Evolutionary conservation across 1,140 invertebrate genomes (phyloP).

Genomic region (Nasonia longicornis): DNA sequence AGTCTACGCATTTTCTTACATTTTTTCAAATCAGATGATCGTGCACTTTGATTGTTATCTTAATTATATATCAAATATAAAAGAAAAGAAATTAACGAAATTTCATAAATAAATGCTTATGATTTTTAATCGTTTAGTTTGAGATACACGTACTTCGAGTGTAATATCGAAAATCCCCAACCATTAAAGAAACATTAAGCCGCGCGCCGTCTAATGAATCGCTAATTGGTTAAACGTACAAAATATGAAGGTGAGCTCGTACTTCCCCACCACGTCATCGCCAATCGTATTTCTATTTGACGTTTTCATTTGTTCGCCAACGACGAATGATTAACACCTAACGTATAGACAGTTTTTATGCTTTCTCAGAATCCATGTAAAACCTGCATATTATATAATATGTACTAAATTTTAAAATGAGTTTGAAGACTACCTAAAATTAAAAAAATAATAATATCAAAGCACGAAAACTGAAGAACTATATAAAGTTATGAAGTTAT

Average conservation of each 20-base stretch:
- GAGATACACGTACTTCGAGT: neutral
- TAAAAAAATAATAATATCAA: too few relatives aligned
- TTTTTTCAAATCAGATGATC: neutral
- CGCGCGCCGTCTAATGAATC: neutral
- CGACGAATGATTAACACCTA: neutral
- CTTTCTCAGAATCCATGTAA: neutral
- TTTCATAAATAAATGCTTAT: too few relatives aligned
- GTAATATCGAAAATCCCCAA: neutral
- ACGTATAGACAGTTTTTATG: neutral
- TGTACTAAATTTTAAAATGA: too few relatives aligned
- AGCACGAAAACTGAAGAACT: too few relatives aligned
- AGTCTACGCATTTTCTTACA: neutral
- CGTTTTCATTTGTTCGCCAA: neutral
- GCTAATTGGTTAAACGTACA: neutral
- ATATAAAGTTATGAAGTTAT: too few relatives aligned
- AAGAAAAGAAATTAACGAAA: too few relatives aligned
- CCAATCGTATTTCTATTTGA: neutral
- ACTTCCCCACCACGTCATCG: constrained; percentile 16
- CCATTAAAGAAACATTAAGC: neutral
- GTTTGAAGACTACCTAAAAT: too few relatives aligned
- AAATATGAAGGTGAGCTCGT: constrained; percentile 1
- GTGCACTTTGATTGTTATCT: too few relatives aligned
- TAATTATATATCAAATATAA: too few relatives aligned
- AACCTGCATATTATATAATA: neutral
- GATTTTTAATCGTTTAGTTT: too few relatives aligned